A percentile compares a stretch with the other conserved stretches of the same genome.
These are phyloP conservation scores for Hyposoter dolosus DNA, from an alignment of 2,888 invertebrate species.

Conservation along the genomic window DNA sequence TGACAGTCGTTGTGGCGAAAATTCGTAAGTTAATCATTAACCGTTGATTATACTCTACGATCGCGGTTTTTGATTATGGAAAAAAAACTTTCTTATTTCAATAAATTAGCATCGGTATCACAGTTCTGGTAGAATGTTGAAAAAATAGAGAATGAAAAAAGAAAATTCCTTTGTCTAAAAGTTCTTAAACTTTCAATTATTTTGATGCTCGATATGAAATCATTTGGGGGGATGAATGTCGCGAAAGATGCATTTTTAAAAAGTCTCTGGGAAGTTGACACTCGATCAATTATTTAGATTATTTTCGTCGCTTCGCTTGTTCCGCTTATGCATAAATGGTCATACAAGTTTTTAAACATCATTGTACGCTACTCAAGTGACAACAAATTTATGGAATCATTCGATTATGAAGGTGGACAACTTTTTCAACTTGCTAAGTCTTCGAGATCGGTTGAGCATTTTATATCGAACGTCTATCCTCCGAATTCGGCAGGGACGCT, in stretches of 20 bases:
- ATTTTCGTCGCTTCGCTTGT: neutral
- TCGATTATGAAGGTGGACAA: neutral
- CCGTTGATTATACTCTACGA: neutral
- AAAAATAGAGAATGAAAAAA: neutral
- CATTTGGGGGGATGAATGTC: neutral
- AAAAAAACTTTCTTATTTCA: neutral
- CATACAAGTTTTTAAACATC: constrained; percentile 1
- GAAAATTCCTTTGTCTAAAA: neutral
- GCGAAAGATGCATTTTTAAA: neutral
- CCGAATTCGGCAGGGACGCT: neutral
- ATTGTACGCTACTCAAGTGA: neutral
- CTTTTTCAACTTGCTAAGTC: neutral
- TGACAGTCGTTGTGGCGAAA: constrained; percentile 53
- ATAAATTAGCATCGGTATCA: neutral
- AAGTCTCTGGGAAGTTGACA: neutral
- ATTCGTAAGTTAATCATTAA: constrained; percentile 63
- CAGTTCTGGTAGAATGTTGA: neutral
- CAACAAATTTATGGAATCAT: neutral
- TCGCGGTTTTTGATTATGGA: neutral
- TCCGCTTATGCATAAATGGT: neutral
- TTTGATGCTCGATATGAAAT: neutral
- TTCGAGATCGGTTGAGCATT: neutral
- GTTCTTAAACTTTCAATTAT: neutral
- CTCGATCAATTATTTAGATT: neutral
- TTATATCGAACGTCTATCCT: neutral